Evolutionary conservation across 2,797 vertebrate species (phyloP).

Genomic region (Xerus rutilus): DNA sequence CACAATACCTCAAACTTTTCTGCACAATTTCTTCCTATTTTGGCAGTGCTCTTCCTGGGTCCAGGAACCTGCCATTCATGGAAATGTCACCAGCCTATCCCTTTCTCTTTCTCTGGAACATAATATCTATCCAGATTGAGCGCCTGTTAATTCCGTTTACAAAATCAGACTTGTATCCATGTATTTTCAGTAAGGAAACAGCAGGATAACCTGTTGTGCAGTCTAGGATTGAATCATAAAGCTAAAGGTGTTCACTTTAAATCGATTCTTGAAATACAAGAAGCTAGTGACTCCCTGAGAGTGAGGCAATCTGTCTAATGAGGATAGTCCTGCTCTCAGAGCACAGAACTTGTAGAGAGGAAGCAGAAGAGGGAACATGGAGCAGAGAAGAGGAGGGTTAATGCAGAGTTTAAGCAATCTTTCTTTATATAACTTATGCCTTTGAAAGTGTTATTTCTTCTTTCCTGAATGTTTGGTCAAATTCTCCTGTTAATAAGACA

Average conservation of each 20-base stretch:
- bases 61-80: neutral
- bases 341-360: neutral
- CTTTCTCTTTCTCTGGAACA: neutral
- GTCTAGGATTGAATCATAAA: neutral
- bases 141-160: neutral
- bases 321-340: neutral
- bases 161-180: neutral
- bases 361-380: rapidly evolving
- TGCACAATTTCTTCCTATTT: neutral
- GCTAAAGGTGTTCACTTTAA: neutral
- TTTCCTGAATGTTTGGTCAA: neutral
- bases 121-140: neutral
- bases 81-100: rapidly evolving
- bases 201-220: neutral
- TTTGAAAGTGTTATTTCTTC: neutral
- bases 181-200: neutral
- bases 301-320: neutral
- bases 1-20: neutral
- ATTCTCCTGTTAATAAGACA: neutral
- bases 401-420: neutral
- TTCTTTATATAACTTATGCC: neutral
- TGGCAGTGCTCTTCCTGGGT: neutral
- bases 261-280: neutral
- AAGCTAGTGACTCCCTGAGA: neutral
- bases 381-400: neutral